phyloP scores from a whole-genome alignment of 2,888 invertebrate genomes.

The Biston stratarius region DNA sequence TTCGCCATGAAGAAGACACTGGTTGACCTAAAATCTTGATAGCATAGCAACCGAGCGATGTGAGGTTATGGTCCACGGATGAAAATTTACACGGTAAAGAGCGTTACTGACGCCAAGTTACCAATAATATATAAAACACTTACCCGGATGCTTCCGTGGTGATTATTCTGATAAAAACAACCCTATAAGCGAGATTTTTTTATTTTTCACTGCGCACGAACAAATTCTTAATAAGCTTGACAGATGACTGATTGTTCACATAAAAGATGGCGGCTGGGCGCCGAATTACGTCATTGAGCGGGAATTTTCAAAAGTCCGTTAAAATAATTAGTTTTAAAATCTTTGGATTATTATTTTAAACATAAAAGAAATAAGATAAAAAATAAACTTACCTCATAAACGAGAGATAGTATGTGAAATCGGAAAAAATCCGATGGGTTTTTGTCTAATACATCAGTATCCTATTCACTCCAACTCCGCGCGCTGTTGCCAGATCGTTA shows the following conservation, averaged over 20 bases:
- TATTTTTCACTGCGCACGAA: slow-evolving; percentile 69
- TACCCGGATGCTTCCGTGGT: slow-evolving; percentile 84
- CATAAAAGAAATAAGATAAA: slow-evolving; percentile 5
- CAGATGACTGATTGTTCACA: slow-evolving; percentile 75
- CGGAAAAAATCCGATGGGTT: slow-evolving; percentile 59
- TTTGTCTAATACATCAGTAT: slow-evolving; percentile 73
- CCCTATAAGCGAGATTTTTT: slow-evolving; percentile 66
- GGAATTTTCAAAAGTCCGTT: slow-evolving; percentile 74
- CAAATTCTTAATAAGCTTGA: slow-evolving; percentile 65
- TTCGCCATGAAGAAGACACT: slow-evolving; percentile 69
- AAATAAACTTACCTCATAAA: slow-evolving; percentile 76
- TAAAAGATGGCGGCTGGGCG: slow-evolving; percentile 70
- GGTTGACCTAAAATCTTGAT: slow-evolving; percentile 76
- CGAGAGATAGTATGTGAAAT: slow-evolving; percentile 56
- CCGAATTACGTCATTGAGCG: slow-evolving; percentile 79
- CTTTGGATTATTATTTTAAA: not conserved
- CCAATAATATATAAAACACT: slow-evolving; percentile 56
- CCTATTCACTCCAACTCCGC: slow-evolving; percentile 71
- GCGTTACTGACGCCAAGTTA: slow-evolving; percentile 41
- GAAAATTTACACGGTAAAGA: slow-evolving; percentile 49
- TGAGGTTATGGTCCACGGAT: slow-evolving; percentile 58
- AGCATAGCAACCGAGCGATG: slow-evolving; percentile 51
- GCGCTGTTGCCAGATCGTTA: slow-evolving; percentile 83
- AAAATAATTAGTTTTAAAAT: slow-evolving; percentile 49
- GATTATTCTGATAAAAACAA: slow-evolving; percentile 65